Base-by-base conservation (phyloP, 2,113 vertebrate genomes). In the Rhadina sibilatrix region DNA sequence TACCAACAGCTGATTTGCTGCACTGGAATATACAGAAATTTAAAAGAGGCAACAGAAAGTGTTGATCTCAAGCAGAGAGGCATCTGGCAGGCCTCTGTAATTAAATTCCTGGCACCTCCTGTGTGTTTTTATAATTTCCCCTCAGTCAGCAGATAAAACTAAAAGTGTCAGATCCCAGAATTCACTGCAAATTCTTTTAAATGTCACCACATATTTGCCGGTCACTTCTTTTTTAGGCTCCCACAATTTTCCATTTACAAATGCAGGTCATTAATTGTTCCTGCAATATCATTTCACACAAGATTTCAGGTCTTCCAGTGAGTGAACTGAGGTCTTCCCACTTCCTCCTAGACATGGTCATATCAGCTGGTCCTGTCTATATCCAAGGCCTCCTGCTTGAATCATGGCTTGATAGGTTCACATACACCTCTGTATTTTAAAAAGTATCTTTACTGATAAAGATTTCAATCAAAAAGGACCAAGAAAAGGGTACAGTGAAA, bases 71-170 rank as follows among this genome's bases (percentile, higher is more conserved):
- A 93, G 61, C 49, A 83, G 71, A 84, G 63, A 96, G 37, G 71
- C 59, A 91, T 66, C 47, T 95, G 91, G 57, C 69, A 95, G 59
- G 31, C 54, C 60, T 35, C 57, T 71, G 46, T 87, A 95, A 95
- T 96, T 90, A 90, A 83, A 94, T 74, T 95, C 72, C 80, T 91
- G 80, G 65, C 54, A 74, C 11, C 50, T 38, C 42, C 56, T 71
- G 31, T 47, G 23, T 61, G 63, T 84, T 83, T 80, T 92, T 59
- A 75, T 77, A 72, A 44, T 93, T 96, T 92, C 83, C 15, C 22
- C 63, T 89, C 69, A 47, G 64, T 95, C 63, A 92, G 85, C 88
- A 87, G 76, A 89, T 53, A 94, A 75, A 82, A 78, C 53, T 47
- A 80, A 88, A 52, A 49, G 44, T 77, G 25, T 66, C 6, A 3